Evolutionary conservation across 1,140 invertebrate genomes (phyloP), one percentile per base, ranked within the genome.

Genomic region (Mizuhopecten yessoensis): DNA sequence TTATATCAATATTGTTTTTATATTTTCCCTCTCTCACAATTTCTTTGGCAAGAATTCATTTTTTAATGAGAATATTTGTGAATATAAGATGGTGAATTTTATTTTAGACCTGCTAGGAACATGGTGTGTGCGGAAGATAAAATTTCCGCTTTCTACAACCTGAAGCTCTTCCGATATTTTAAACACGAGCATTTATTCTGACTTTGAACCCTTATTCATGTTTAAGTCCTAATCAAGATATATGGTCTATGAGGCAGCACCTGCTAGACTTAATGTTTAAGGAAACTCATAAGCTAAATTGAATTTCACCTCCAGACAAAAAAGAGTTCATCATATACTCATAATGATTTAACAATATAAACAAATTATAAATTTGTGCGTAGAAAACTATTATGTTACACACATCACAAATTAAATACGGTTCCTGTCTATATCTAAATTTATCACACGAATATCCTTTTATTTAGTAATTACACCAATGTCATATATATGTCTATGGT

Each of bases 151-250:
- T 75, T 75, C 57, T 75, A 75, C 9, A 75, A n/a, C n/a, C 57
- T 5, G 57, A 75, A 75, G n/a, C 57, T 75, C n/a, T 75, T 75
- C 45, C 57, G 1, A n/a, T 75, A 75, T 75, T 75, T 75, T 75
- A n/a, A n/a, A 75, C n/a, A 17, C 5, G n/a, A 75, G 57, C 5
- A 75, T 75, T 7, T 29, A 75, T n/a, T 45, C 57, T 75, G 23
- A 75, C 57, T 75, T 75, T 75, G 57, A 75, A 75, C 57, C 23
- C 1, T 9, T 75, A 75, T 75, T 75, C 57, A 1, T 29, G 57
- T 75, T 75, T 75, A 75, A 75, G 57, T 75, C n/a, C 57, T 75
- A 75, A 75, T 75, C 57, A 75, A 29, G 57, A 75, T 75, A 75
- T 17, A n/a, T 9, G n/a, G 3, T 75, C 9, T 29, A n/a, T 29